A percentile compares a stretch with the other conserved stretches of the same genome.
Evolutionary conservation across 1,140 invertebrate species (phyloP).

Genomic region (Tenebrio molitor): DNA sequence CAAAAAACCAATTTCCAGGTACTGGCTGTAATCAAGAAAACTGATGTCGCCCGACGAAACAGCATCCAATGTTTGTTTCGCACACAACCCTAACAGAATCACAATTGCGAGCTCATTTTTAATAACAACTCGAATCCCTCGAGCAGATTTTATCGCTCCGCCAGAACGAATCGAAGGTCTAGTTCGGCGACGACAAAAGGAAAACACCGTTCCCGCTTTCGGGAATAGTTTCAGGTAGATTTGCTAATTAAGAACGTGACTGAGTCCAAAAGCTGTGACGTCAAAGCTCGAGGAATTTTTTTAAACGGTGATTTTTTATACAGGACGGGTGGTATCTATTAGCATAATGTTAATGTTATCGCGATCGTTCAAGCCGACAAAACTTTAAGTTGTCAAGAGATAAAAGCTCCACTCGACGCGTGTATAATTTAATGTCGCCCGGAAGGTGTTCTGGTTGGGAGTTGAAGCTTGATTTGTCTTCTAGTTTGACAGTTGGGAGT

Average conservation of each 20-base stretch:
- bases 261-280: background rate
- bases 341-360: constrained; percentile 30
- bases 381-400: constrained; percentile 30
- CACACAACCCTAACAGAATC: constrained; percentile 15
- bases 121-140: constrained; percentile 1
- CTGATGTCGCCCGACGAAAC: background rate
- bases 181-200: no score
- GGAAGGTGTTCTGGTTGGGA: no score
- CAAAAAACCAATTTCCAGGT: constrained; percentile 3
- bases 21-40: constrained; percentile 3
- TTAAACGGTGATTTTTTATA: background rate
- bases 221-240: no score
- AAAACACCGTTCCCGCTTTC: no score
- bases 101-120: constrained; percentile 13
- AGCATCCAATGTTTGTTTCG: constrained; percentile 7
- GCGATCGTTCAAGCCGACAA: constrained; percentile 13
- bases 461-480: no score
- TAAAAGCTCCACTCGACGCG: constrained; percentile 24
- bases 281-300: background rate
- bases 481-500: no score
- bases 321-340: constrained; percentile 4
- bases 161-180: background rate
- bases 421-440: constrained; percentile 32
- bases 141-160: constrained; percentile 15
- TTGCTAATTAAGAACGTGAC: constrained; percentile 15